Evolutionary conservation across 2,113 vertebrate species (phyloP), one percentile per base, ranked within the genome.

Genomic region (Anser cygnoides): DNA sequence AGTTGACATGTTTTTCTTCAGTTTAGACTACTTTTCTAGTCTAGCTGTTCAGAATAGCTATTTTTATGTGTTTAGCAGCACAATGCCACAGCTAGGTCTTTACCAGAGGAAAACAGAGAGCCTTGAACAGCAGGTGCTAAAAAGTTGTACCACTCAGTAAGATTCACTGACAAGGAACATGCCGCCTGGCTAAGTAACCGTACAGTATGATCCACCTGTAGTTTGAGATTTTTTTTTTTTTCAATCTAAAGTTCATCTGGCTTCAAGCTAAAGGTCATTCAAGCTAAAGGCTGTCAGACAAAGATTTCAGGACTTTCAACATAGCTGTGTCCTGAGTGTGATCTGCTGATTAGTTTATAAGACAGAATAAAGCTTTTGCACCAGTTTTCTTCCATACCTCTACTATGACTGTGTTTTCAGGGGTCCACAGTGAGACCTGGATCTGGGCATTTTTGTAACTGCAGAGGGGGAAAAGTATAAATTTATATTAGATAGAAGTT

Each of bases 141-240:
- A 79, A 58, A 61, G 55, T 76, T 57, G 19, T 61, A 54, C 29
- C 31, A 49, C n/a, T 35, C 18, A 79, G 0, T 61, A 23, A 72
- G 31, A 20, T 37, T 41, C 37, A 8, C 19, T 58, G 55, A 0
- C 3, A 70, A 92, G 33, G n/a, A 90, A 55, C 0, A 2, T 31
- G 28, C 57, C 71, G 61, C 52, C 46, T 84, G 65, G 66, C 39
- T 82, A 67, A 83, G 8, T 25, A 37, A 54, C 50, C 0, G 0
- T 90, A 82, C 65, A 80, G 68, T 68, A 73, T 52, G 37, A 76
- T 49, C 35, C 55, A 54, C 15, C 3, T 20, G 22, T 10, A 17
- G 4, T 20, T 54, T 62, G 63, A n/a, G 17, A 50, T 44, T 57
- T 70, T 83, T 73, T 70, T 49, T 74, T 9, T 9, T 76, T 91